A percentile compares a stretch with the other conserved stretches of the same genome.
Conservation (phyloP, 2,888 invertebrate genomes). For the Cancer borealis region DNA sequence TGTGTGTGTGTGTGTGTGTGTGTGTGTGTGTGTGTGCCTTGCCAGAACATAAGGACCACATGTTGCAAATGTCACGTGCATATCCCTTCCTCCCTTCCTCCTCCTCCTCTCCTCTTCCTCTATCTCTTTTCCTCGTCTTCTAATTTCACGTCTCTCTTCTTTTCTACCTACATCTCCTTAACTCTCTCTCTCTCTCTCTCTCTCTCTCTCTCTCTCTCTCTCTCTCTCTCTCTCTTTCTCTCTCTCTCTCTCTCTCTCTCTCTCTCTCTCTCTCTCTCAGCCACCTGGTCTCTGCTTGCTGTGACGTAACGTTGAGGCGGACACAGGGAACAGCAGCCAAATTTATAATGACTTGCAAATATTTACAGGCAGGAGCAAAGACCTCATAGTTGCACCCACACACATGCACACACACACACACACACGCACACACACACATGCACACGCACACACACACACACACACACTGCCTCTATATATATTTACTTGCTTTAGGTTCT, state of each 20-base stretch:
- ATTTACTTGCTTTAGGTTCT: background rate
- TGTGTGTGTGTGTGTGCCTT: background rate
- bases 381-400: background rate
- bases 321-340: background rate
- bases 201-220: conserved; percentile 27
- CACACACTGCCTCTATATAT: background rate
- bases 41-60: background rate
- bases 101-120: background rate
- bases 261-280: background rate
- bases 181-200: background rate
- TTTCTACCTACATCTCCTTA: background rate
- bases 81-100: background rate
- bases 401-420: background rate
- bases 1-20: conserved; percentile 40
- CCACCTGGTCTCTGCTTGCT: conserved; percentile 18
- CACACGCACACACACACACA: conserved; percentile 13
- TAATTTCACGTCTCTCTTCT: background rate
- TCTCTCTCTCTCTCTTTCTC: conserved; percentile 48
- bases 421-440: background rate
- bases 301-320: conserved; percentile 1
- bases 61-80: conserved; percentile 9
- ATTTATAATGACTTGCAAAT: conserved; percentile 34
- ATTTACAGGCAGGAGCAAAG: background rate
- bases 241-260: conserved; percentile 35
- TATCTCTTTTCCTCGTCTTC: background rate